These are phyloP conservation scores for Acrossocheilus wenchowensis DNA, from an alignment of 2,797 vertebrate species.

Conservation along the genomic window DNA sequence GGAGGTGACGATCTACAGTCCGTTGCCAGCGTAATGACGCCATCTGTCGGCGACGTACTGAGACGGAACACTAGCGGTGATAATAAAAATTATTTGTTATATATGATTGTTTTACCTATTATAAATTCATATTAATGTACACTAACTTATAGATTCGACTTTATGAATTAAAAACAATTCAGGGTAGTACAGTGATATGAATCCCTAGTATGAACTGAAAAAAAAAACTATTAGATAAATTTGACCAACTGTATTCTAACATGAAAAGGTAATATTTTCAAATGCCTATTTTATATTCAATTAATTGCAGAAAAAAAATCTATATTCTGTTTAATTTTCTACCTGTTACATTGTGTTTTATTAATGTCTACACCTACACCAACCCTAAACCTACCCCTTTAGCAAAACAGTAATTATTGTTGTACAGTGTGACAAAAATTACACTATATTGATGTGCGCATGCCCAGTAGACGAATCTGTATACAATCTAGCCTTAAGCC, in stretches of 20 bases:
- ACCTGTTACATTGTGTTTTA: background rate
- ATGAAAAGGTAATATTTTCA: background rate
- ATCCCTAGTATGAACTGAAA: background rate
- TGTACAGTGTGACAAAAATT: too few relatives aligned
- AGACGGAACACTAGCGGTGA: background rate
- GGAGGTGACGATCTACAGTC: conserved; percentile 12
- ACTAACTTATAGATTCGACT: background rate
- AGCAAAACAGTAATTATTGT: too few relatives aligned
- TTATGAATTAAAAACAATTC: background rate
- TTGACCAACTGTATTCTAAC: background rate
- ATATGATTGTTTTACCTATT: background rate
- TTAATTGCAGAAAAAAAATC: background rate
- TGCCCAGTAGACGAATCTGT: too few relatives aligned
- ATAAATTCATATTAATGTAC: background rate
- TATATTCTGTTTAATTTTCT: background rate
- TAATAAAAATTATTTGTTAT: background rate
- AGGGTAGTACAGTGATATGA: background rate
- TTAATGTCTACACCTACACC: background rate
- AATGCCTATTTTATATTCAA: background rate
- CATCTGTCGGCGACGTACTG: background rate
- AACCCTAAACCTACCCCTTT: too few relatives aligned
- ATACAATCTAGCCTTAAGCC: too few relatives aligned
- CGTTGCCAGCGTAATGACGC: background rate
- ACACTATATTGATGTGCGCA: too few relatives aligned
- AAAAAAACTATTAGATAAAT: background rate